These are phyloP conservation scores for Trissonchulus sp. DNA, from an alignment of 2,888 invertebrate genomes.

Conservation along the genomic window DNA sequence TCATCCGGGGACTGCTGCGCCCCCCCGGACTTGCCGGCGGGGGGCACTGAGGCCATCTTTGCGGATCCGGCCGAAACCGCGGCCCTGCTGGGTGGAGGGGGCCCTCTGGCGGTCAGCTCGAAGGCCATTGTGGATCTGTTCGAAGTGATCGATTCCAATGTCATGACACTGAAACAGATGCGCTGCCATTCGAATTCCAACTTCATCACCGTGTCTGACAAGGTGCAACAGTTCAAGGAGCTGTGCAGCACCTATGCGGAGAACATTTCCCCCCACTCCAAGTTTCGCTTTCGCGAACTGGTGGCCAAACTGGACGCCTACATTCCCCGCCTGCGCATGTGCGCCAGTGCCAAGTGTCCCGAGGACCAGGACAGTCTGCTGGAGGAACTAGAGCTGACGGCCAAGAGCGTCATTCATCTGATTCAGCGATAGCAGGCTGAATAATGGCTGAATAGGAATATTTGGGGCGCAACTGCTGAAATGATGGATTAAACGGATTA, in stretches of 20 bases:
- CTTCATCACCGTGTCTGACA: slow-evolving; percentile 62
- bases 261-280: slow-evolving; percentile 72
- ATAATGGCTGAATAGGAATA: too few relatives aligned
- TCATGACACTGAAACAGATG: slow-evolving; percentile 35
- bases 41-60: neutral
- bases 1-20: neutral
- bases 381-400: slow-evolving; percentile 42
- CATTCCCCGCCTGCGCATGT: slow-evolving; percentile 45
- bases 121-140: slow-evolving; percentile 41
- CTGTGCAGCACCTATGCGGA: slow-evolving; percentile 78
- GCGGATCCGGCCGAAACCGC: neutral
- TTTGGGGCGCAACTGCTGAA: too few relatives aligned
- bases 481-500: too few relatives aligned
- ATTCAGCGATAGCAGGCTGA: slow-evolving; percentile 45
- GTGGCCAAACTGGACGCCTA: slow-evolving; percentile 48
- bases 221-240: slow-evolving; percentile 70
- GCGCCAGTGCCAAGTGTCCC: slow-evolving; percentile 26
- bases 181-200: slow-evolving; percentile 30
- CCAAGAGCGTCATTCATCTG: slow-evolving; percentile 46
- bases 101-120: slow-evolving; percentile 36
- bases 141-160: slow-evolving; percentile 38
- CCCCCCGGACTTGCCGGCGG: neutral
- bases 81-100: neutral
- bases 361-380: slow-evolving; percentile 44
- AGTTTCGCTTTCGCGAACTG: slow-evolving; percentile 71